Evolutionary conservation across 2,888 invertebrate species (phyloP).

Genomic region (Cordilura impudica): DNA sequence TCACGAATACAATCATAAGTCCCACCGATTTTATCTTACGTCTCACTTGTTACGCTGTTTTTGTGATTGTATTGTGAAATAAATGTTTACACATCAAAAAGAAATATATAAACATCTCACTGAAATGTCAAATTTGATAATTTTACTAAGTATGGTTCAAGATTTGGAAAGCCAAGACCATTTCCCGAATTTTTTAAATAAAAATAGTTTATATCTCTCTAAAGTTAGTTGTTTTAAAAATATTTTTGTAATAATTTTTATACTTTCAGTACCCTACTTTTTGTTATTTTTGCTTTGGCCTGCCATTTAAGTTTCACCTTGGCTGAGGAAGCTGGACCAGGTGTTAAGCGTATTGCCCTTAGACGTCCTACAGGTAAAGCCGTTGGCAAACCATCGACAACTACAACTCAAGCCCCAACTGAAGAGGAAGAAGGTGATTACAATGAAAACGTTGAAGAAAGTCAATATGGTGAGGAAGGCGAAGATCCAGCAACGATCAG

Average conservation of each 20-base stretch:
- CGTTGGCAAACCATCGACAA: constrained; percentile 71
- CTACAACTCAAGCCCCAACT: constrained; percentile 70
- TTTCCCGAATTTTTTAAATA: no score
- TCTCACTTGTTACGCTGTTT: no score
- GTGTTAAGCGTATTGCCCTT: constrained; percentile 70
- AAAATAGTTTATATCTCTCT: background rate
- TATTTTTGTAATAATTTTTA: constrained; percentile 13
- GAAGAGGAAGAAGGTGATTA: constrained; percentile 78
- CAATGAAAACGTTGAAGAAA: constrained; percentile 81
- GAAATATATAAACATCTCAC: no score
- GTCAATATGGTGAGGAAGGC: constrained; percentile 74
- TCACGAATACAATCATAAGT: no score
- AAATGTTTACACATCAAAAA: no score
- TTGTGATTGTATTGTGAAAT: no score
- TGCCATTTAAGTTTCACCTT: constrained; percentile 68
- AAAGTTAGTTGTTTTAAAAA: no score
- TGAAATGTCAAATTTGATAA: no score
- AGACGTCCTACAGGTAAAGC: constrained; percentile 72
- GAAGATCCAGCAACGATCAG: constrained; percentile 72
- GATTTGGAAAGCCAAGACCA: no score
- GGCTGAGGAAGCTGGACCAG: constrained; percentile 67
- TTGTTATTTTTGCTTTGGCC: constrained; percentile 70
- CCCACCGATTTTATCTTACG: no score
- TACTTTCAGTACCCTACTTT: constrained; percentile 70
- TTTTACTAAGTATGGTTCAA: no score